A percentile compares a stretch with the other conserved stretches of the same genome.
Evolutionary conservation across 2,888 invertebrate species (phyloP).

Genomic region (Amiota minor): DNA sequence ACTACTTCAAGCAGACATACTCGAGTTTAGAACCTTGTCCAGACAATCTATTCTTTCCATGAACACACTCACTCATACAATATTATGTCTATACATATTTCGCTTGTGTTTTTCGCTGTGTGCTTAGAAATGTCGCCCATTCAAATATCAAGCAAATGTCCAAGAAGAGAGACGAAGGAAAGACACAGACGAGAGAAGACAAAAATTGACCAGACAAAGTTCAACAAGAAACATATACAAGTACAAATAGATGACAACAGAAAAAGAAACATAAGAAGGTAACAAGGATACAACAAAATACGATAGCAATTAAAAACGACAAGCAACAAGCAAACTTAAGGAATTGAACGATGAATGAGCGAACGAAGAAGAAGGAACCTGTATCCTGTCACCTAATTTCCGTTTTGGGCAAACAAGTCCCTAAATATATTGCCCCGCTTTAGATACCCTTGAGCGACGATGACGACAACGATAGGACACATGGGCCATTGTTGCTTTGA

Average conservation of each 20-base stretch:
- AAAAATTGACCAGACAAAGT: neutral
- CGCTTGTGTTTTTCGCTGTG: neutral
- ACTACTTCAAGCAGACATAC: neutral
- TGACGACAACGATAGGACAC: slow-evolving; percentile 38
- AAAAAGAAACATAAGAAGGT: neutral
- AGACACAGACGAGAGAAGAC: too few species aligned
- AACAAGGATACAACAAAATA: neutral
- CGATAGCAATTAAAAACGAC: slow-evolving; percentile 24
- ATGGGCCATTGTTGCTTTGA: slow-evolving; percentile 36
- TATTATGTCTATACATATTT: neutral
- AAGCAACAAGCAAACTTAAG: neutral
- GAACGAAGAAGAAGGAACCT: slow-evolving; percentile 11
- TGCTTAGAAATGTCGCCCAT: neutral
- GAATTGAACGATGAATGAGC: neutral
- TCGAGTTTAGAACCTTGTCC: neutral
- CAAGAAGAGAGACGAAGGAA: neutral
- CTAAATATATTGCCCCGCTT: slow-evolving; percentile 18
- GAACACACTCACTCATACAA: neutral
- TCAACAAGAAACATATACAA: slow-evolving; percentile 9
- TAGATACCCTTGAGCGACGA: neutral
- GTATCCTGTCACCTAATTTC: slow-evolving; percentile 64
- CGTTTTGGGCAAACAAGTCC: slow-evolving; percentile 61
- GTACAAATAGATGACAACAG: neutral
- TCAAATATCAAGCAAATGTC: neutral
- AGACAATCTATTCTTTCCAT: too few species aligned